Evolutionary conservation across 2,113 vertebrate genomes (phyloP).

Genomic region (Sinocyclocheilus grahami): DNA sequence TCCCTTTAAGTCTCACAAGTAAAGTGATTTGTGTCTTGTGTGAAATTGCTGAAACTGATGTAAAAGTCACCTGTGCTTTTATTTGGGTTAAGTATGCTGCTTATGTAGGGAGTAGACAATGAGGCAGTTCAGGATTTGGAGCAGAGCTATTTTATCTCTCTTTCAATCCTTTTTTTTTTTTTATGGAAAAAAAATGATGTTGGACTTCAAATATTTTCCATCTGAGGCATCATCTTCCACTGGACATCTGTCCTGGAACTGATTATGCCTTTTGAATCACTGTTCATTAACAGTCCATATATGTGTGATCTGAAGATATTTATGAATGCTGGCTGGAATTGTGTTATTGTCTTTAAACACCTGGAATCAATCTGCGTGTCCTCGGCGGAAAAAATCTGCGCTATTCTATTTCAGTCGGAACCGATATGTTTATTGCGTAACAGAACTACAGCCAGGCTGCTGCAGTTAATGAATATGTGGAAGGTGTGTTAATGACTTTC

Average conservation of each 20-base stretch:
- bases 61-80: neutral
- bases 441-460: slow-evolving; percentile 39
- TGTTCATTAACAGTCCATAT: neutral
- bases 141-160: neutral
- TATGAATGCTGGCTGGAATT: slow-evolving; percentile 28
- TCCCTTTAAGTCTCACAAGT: neutral
- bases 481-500: slow-evolving; percentile 30
- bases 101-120: neutral
- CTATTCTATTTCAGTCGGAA: slow-evolving; percentile 15
- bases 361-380: slow-evolving; percentile 17
- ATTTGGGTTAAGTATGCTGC: neutral
- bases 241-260: slow-evolving; percentile 26
- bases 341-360: slow-evolving; percentile 32
- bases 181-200: neutral
- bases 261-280: neutral
- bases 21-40: neutral
- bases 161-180: neutral
- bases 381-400: neutral
- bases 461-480: slow-evolving; percentile 46
- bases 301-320: neutral
- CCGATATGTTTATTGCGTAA: slow-evolving; percentile 34
- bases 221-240: slow-evolving; percentile 7
- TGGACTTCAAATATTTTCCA: neutral
- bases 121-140: slow-evolving; percentile 8
- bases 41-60: neutral